Conservation (phyloP, 1,140 invertebrate species). For the Zaprionus ornatus region DNA sequence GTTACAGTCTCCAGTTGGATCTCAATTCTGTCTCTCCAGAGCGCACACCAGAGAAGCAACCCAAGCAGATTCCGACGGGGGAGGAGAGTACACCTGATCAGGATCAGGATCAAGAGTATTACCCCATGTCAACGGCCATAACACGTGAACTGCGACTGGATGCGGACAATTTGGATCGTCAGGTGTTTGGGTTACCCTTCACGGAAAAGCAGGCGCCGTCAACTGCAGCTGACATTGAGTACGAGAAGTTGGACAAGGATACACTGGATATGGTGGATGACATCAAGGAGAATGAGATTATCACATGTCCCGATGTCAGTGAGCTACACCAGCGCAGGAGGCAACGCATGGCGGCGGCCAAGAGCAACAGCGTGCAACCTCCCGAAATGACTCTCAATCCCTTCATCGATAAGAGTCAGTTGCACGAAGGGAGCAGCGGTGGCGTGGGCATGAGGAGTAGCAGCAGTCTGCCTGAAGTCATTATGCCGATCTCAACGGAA, state of each 20-base stretch:
- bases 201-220: constrained; percentile 49
- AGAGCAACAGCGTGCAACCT: constrained; percentile 66
- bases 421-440: constrained; percentile 28
- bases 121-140: constrained; percentile 93
- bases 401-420: constrained; percentile 64
- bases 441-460: constrained; percentile 57
- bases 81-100: constrained; percentile 90
- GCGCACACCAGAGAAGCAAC: constrained; percentile 7
- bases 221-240: constrained; percentile 58
- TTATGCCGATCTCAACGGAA: constrained; percentile 86
- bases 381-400: constrained; percentile 57
- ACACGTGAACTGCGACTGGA: constrained; percentile 92
- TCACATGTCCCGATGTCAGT: constrained; percentile 69
- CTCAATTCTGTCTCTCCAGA: constrained; percentile 52
- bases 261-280: constrained; percentile 78
- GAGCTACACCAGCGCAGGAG: constrained; percentile 67
- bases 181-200: constrained; percentile 87
- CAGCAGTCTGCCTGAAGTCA: constrained; percentile 72
- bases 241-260: constrained; percentile 81
- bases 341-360: constrained; percentile 59
- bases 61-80: constrained; percentile 35
- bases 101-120: constrained; percentile 91
- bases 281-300: constrained; percentile 78
- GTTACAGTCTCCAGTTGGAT: constrained; percentile 72
- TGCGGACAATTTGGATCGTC: constrained; percentile 91